These are phyloP conservation scores for Otolemur crassicaudatus DNA, from an alignment of 2,797 vertebrate species.

Conservation along the genomic window DNA sequence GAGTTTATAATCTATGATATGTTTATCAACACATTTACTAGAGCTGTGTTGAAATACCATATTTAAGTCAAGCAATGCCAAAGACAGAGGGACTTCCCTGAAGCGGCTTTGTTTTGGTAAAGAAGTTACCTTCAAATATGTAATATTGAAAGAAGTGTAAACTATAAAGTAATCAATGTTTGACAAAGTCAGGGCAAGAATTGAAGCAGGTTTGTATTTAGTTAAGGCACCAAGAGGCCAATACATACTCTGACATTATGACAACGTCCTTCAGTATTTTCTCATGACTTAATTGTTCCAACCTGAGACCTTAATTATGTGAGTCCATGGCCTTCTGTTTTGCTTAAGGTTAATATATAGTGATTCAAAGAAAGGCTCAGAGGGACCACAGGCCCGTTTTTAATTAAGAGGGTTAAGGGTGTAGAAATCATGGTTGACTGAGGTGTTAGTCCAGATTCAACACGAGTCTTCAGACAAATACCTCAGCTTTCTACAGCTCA, in stretches of 20 bases:
- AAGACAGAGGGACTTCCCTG: conserved; percentile 80
- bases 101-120: conserved; percentile 80
- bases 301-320: not conserved
- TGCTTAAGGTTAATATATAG: not conserved
- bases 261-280: conserved; percentile 63
- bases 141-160: conserved; percentile 74
- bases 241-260: conserved; percentile 56
- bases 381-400: not conserved
- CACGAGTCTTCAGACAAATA: not conserved
- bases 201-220: conserved; percentile 73
- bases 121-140: conserved; percentile 77
- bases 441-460: not conserved
- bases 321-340: not conserved
- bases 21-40: conserved; percentile 82
- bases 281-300: conserved; percentile 40
- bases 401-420: not conserved
- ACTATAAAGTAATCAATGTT: not conserved
- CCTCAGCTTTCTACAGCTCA: not conserved
- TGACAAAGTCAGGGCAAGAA: conserved; percentile 44
- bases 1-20: conserved; percentile 84
- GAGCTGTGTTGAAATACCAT: conserved; percentile 73
- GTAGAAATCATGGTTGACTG: not conserved
- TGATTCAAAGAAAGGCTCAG: not conserved
- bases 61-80: conserved; percentile 85
- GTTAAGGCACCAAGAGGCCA: conserved; percentile 62